These are phyloP conservation scores for Branchellion lobata DNA, from an alignment of 2,888 invertebrate genomes.

Conservation along the genomic window DNA sequence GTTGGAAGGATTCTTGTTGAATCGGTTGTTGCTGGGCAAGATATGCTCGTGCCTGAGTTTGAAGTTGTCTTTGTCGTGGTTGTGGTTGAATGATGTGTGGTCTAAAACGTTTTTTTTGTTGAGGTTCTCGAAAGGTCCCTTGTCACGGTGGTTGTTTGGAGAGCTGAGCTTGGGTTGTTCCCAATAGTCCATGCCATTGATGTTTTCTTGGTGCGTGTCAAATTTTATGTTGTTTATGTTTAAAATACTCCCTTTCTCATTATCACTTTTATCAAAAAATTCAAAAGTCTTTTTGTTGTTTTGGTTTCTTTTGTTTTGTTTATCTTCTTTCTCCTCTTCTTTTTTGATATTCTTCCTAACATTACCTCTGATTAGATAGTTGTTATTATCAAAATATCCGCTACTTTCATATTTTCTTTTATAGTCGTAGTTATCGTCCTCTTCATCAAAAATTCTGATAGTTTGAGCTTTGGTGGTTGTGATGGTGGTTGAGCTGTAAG, in stretches of 20 bases:
- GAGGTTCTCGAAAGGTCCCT: not conserved
- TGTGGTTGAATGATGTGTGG: not conserved
- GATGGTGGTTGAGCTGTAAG: not conserved
- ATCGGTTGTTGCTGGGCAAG: not conserved
- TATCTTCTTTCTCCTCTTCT: not conserved
- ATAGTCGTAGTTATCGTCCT: not conserved
- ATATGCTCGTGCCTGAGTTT: not conserved
- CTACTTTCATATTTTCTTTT: slow-evolving; percentile 1
- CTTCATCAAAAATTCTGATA: not conserved
- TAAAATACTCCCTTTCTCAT: not conserved
- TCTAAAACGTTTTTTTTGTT: not conserved
- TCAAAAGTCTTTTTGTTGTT: not conserved
- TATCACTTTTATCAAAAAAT: not conserved
- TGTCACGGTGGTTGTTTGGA: not conserved
- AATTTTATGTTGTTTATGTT: not conserved
- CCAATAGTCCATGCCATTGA: not conserved
- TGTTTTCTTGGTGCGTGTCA: not conserved
- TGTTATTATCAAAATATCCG: not conserved
- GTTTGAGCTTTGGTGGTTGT: slow-evolving; percentile 10
- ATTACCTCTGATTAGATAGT: not conserved
- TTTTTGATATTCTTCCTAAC: not conserved
- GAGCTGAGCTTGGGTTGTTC: not conserved
- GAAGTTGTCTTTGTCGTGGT: too few relatives aligned
- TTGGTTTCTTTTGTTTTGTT: slow-evolving; percentile 18
- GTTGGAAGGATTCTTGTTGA: not conserved